Evolutionary conservation across 2,888 invertebrate species (phyloP).

Genomic region (Hedya salicella): DNA sequence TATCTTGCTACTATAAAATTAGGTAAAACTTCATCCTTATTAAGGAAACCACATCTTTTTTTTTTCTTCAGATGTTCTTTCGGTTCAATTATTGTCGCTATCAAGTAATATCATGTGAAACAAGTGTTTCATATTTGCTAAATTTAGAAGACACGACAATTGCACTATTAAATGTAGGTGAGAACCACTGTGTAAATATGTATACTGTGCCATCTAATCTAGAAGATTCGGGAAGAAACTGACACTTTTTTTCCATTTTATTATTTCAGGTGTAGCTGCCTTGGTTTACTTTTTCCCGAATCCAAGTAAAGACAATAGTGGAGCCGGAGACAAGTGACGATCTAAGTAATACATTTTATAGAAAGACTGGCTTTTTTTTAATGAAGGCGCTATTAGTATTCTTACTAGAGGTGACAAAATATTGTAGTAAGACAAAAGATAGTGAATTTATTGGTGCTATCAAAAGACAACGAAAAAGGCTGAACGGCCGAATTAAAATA

Average conservation of each 20-base stretch:
- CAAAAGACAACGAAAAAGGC: too few species aligned
- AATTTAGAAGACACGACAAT: too few species aligned
- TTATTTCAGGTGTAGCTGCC: constrained; percentile 58
- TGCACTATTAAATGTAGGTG: not conserved
- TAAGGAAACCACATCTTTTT: too few species aligned
- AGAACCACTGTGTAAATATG: not conserved
- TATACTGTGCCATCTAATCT: constrained; percentile 8
- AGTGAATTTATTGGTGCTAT: too few species aligned
- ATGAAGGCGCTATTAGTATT: not conserved
- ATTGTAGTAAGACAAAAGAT: too few species aligned
- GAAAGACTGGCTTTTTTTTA: constrained; percentile 34
- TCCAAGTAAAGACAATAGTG: constrained; percentile 56
- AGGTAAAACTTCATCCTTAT: too few species aligned
- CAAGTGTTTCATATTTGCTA: too few species aligned
- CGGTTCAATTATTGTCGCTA: too few species aligned
- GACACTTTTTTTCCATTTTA: constrained; percentile 36
- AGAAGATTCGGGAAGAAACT: not conserved
- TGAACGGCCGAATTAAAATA: too few species aligned
- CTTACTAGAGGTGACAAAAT: not conserved
- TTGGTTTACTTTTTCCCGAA: constrained; percentile 60
- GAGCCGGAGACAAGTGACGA: constrained; percentile 56
- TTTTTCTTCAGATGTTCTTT: too few species aligned
- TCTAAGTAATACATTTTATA: constrained; percentile 41
- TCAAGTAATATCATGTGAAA: too few species aligned
- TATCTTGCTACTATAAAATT: too few species aligned